phyloP scores from a whole-genome alignment of 2,888 invertebrate genomes.

The Priocnemis perturbator region DNA sequence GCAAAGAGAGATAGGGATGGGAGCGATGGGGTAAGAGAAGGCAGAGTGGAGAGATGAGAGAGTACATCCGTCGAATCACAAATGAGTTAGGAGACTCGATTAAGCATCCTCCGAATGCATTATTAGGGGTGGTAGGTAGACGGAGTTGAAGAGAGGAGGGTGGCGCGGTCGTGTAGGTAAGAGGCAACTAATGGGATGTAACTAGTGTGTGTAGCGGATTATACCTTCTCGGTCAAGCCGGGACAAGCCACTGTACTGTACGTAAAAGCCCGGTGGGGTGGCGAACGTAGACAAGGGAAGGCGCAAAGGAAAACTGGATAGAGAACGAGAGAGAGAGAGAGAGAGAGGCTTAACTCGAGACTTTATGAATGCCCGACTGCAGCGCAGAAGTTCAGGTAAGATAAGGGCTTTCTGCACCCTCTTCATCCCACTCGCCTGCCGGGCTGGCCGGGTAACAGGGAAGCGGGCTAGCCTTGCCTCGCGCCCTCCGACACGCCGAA shows the following conservation, averaged over 20 bases:
- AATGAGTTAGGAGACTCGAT: slow-evolving; percentile 58
- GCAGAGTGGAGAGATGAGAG: slow-evolving; percentile 34
- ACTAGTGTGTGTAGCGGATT: slow-evolving; percentile 55
- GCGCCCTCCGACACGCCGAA: slow-evolving; percentile 37
- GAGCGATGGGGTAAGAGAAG: neutral
- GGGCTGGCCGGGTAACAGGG: slow-evolving; percentile 14
- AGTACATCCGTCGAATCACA: slow-evolving; percentile 52
- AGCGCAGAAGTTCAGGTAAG: slow-evolving; percentile 61
- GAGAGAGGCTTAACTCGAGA: slow-evolving; percentile 59
- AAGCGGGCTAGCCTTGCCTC: slow-evolving; percentile 14
- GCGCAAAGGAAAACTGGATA: slow-evolving; percentile 10
- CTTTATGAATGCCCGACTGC: slow-evolving; percentile 62
- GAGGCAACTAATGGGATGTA: slow-evolving; percentile 56
- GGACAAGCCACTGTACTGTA: slow-evolving; percentile 44
- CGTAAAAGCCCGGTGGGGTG: slow-evolving; percentile 30
- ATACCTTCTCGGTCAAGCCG: slow-evolving; percentile 55
- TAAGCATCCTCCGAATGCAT: slow-evolving; percentile 57
- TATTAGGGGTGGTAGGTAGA: slow-evolving; percentile 33
- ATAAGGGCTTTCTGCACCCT: slow-evolving; percentile 61
- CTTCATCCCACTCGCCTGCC: slow-evolving; percentile 42
- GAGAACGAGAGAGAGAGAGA: slow-evolving; percentile 12
- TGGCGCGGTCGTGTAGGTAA: slow-evolving; percentile 17
- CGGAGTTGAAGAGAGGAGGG: slow-evolving; percentile 22
- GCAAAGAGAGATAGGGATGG: neutral
- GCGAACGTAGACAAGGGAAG: slow-evolving; percentile 12